These are phyloP conservation scores for Carassius gibelio DNA, from an alignment of 2,113 vertebrate species.

Conservation along the genomic window DNA sequence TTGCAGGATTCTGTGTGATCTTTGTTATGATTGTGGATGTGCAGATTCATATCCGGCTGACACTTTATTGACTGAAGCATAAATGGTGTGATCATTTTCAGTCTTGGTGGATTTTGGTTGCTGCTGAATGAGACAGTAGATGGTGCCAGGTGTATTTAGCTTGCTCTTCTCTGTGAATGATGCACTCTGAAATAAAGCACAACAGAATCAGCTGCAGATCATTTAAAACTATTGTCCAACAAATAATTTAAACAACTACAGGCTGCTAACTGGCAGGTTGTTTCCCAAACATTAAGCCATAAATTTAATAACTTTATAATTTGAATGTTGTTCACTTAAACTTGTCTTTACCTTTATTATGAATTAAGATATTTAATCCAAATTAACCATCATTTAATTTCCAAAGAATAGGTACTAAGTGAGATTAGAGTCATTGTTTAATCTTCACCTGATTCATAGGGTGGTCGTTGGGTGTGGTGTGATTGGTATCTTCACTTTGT, in stretches of 20 bases:
- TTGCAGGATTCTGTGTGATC: accelerated
- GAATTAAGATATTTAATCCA: not conserved
- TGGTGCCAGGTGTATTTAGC: not conserved
- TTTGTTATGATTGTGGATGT: not conserved
- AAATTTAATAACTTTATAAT: not conserved
- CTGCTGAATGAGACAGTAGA: not conserved
- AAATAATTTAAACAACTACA: not conserved
- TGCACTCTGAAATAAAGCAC: not conserved
- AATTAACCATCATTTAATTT: not conserved
- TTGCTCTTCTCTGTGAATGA: not conserved
- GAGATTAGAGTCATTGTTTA: not conserved
- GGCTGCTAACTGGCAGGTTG: too few species aligned
- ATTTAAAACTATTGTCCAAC: not conserved
- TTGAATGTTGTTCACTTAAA: not conserved
- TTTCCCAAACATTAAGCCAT: not conserved
- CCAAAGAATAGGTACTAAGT: not conserved
- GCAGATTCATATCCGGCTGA: not conserved
- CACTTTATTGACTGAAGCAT: not conserved
- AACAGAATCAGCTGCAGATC: not conserved
- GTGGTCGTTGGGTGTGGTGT: not conserved
- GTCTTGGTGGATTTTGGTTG: not conserved
- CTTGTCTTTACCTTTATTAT: not conserved
- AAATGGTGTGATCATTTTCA: not conserved
- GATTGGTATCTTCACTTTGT: not conserved
- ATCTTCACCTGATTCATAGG: not conserved